phyloP scores from a whole-genome alignment of 1,140 invertebrate genomes.

The Lepidurus arcticus region DNA sequence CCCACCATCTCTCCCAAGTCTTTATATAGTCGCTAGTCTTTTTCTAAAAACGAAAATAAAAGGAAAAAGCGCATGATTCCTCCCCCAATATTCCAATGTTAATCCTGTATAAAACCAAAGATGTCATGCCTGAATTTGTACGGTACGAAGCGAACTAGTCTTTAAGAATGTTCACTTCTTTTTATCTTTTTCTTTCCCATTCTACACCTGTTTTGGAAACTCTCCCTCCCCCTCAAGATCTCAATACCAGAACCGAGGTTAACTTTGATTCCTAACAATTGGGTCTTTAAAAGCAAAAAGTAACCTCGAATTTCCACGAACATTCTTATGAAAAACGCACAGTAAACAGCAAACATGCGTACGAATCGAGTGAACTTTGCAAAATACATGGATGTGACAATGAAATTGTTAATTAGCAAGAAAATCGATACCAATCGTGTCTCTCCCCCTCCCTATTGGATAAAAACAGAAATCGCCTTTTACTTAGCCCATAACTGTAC shows the following conservation, averaged over 20 bases:
- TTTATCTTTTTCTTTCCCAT: not conserved
- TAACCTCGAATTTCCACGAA: not conserved
- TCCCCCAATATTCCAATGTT: not conserved
- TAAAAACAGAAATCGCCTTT: not conserved
- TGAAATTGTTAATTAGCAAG: no score
- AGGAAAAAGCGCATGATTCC: not conserved
- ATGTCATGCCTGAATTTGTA: not conserved
- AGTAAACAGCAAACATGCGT: not conserved
- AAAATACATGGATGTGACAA: not conserved
- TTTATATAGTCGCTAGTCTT: not conserved
- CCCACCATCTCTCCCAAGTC: not conserved
- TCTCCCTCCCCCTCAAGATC: not conserved
- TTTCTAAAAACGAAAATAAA: not conserved
- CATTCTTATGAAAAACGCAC: not conserved
- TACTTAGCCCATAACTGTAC: not conserved
- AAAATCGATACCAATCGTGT: no score
- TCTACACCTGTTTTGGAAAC: not conserved
- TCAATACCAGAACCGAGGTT: not conserved
- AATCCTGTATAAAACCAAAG: not conserved
- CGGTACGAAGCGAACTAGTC: not conserved
- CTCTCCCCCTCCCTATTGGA: not conserved
- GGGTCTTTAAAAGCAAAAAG: not conserved
- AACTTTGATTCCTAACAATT: no score
- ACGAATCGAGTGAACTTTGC: not conserved
- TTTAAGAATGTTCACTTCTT: conserved; percentile 17